phyloP scores from a whole-genome alignment of 2,797 vertebrate species.

The Spinus pinus region DNA sequence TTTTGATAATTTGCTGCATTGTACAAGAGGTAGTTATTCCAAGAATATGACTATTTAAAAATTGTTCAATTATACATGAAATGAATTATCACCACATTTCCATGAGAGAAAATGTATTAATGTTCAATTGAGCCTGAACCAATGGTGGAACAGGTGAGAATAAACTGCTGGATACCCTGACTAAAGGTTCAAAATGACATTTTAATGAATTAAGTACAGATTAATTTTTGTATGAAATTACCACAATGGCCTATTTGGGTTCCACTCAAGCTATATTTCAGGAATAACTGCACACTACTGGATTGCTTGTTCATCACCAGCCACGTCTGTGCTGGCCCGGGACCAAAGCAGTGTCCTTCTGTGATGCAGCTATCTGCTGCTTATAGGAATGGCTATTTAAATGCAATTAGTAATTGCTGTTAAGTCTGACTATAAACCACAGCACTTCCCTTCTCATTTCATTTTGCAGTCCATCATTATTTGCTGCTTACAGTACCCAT shows the following conservation, averaged over 20 bases:
- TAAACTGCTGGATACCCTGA: slow-evolving; percentile 58
- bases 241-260: slow-evolving; percentile 42
- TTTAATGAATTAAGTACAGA: slow-evolving; percentile 70
- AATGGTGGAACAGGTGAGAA: slow-evolving; percentile 68
- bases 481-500: neutral
- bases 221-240: slow-evolving; percentile 61
- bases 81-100: slow-evolving; percentile 65
- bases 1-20: slow-evolving; percentile 22
- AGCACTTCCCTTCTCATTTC: neutral
- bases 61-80: slow-evolving; percentile 66
- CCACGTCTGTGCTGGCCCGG: neutral
- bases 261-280: slow-evolving; percentile 56
- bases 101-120: slow-evolving; percentile 52
- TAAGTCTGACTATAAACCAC: slow-evolving; percentile 21
- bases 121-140: slow-evolving; percentile 67
- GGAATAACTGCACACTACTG: neutral
- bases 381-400: slow-evolving; percentile 6
- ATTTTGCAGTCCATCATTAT: slow-evolving; percentile 23
- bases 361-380: neutral
- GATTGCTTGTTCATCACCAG: slow-evolving; percentile 14
- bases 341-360: slow-evolving; percentile 3
- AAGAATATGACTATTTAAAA: slow-evolving; percentile 48
- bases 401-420: slow-evolving; percentile 49
- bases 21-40: slow-evolving; percentile 25
- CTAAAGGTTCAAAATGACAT: slow-evolving; percentile 46